Evolutionary conservation across 2,888 invertebrate genomes (phyloP).

Genomic region (Euphydryas editha): DNA sequence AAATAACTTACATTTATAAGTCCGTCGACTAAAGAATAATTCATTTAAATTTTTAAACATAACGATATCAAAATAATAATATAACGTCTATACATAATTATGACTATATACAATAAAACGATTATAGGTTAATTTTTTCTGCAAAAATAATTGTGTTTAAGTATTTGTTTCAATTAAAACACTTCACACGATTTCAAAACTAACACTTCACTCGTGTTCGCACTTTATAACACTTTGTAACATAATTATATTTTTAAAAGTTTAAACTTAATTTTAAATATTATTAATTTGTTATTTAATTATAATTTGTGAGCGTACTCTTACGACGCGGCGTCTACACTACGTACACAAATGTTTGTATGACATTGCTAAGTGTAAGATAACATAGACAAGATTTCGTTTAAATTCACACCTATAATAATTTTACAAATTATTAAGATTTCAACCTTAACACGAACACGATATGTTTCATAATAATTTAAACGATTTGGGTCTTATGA

Average conservation of each 20-base stretch:
- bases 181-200: neutral
- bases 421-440: constrained; percentile 42
- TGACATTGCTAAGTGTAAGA: constrained; percentile 79
- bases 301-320: constrained; percentile 35
- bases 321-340: constrained; percentile 45
- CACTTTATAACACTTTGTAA: constrained; percentile 8
- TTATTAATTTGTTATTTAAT: constrained; percentile 21
- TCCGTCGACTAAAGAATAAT: no score
- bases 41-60: no score
- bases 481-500: constrained; percentile 42
- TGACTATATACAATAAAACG: neutral
- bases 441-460: constrained; percentile 27
- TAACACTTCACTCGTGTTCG: constrained; percentile 5
- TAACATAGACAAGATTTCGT: constrained; percentile 58
- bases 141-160: constrained; percentile 6
- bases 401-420: constrained; percentile 21
- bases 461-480: constrained; percentile 46
- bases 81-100: no score
- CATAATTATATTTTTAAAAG: constrained; percentile 2
- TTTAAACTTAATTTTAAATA: constrained; percentile 12
- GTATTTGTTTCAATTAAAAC: neutral
- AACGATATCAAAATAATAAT: no score
- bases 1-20: no score
- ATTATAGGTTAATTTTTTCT: neutral
- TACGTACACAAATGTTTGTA: constrained; percentile 66